Conservation (phyloP, 2,888 invertebrate genomes). For the Oscheius sp. region DNA sequence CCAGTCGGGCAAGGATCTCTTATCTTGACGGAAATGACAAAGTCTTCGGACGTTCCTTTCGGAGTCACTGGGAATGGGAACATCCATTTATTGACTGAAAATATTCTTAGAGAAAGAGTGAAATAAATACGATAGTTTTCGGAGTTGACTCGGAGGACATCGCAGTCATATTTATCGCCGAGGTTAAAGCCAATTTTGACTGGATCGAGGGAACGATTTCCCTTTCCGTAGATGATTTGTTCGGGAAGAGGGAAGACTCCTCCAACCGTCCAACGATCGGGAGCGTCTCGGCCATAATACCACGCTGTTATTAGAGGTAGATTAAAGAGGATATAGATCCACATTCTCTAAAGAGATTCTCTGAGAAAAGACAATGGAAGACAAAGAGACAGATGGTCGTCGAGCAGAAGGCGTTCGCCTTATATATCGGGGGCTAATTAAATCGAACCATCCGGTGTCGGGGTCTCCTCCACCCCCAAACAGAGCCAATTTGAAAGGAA, state of each 20-base stretch:
- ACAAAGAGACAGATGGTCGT: neutral
- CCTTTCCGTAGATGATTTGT: slow-evolving; percentile 56
- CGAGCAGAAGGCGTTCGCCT: neutral
- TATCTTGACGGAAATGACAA: slow-evolving; percentile 46
- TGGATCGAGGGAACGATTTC: slow-evolving; percentile 55
- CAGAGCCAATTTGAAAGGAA: neutral
- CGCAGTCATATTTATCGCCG: slow-evolving; percentile 50
- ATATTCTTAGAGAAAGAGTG: neutral
- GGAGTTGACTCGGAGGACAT: slow-evolving; percentile 52
- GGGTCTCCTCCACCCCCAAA: neutral
- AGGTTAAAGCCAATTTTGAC: slow-evolving; percentile 50
- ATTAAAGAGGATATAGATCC: neutral
- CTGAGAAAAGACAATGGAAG: neutral
- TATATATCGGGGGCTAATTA: neutral
- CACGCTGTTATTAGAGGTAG: slow-evolving; percentile 34
- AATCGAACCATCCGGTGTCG: neutral
- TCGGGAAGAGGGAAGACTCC: slow-evolving; percentile 64
- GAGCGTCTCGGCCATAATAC: slow-evolving; percentile 53
- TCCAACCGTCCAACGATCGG: slow-evolving; percentile 52
- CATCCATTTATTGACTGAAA: slow-evolving; percentile 61
- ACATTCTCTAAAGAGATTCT: neutral
- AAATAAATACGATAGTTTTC: slow-evolving; percentile 48
- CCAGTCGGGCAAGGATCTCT: slow-evolving; percentile 53
- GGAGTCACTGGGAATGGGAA: slow-evolving; percentile 55
- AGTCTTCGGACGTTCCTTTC: slow-evolving; percentile 46